phyloP scores from a whole-genome alignment of 2,888 invertebrate species.

The Gisinianus flammeolus region DNA sequence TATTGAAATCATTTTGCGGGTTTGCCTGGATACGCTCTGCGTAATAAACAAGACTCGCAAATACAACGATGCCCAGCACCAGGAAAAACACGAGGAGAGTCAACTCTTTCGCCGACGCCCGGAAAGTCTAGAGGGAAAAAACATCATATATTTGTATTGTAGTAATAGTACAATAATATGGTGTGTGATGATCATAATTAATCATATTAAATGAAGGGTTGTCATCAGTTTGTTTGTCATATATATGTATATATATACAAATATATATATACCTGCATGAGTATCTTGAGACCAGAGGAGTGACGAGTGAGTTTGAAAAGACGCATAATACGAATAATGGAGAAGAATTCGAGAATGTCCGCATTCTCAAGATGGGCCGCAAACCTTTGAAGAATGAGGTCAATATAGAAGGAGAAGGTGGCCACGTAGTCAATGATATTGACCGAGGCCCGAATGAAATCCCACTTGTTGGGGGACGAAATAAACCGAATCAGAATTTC shows the following conservation, averaged over 20 bases:
- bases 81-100: slow-evolving; percentile 96
- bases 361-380: slow-evolving; percentile 91
- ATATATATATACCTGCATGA: slow-evolving; percentile 86
- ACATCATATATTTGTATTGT: too few species aligned
- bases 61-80: slow-evolving; percentile 96
- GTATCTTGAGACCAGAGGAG: slow-evolving; percentile 95
- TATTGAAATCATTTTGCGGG: slow-evolving; percentile 96
- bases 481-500: slow-evolving; percentile 93
- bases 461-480: slow-evolving; percentile 90
- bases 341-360: slow-evolving; percentile 96
- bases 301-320: slow-evolving; percentile 96
- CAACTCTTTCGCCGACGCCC: slow-evolving; percentile 95
- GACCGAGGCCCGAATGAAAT: slow-evolving; percentile 78
- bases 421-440: slow-evolving; percentile 99
- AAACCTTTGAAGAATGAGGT: slow-evolving; percentile 85
- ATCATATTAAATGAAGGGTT: too few species aligned
- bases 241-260: too few species aligned
- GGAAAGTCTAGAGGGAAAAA: slow-evolving; percentile 70
- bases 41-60: slow-evolving; percentile 95
- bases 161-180: too few species aligned
- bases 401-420: slow-evolving; percentile 97
- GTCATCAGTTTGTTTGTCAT: not conserved
- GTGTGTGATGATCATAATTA: too few species aligned
- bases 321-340: slow-evolving; percentile 96
- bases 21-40: slow-evolving; percentile 95